These are phyloP conservation scores for Cyphomyrmex costatus DNA, from an alignment of 1,140 invertebrate genomes.

Conservation along the genomic window DNA sequence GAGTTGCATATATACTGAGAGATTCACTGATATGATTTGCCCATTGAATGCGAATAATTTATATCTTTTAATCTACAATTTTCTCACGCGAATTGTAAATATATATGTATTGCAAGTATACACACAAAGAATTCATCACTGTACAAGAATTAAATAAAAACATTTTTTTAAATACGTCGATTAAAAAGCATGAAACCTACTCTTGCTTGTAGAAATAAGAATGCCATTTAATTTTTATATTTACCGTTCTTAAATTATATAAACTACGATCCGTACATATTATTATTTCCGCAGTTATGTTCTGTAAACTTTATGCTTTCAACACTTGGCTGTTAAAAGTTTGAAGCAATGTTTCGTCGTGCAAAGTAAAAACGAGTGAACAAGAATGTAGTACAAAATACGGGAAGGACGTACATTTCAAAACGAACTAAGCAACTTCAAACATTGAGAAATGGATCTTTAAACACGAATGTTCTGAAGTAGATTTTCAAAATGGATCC, in stretches of 20 bases:
- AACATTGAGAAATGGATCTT: conserved; percentile 2
- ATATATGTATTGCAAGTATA: not conserved
- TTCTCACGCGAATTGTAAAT: not conserved
- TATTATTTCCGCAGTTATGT: not conserved
- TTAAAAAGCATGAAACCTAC: not conserved
- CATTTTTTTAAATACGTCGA: not conserved
- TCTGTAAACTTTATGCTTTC: not conserved
- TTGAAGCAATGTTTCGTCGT: not conserved
- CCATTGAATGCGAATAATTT: not conserved
- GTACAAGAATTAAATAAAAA: conserved; percentile 3
- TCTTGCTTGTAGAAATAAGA: not conserved
- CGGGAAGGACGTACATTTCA: not conserved
- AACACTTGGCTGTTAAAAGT: conserved; percentile 8
- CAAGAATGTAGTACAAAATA: not conserved
- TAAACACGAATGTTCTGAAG: not conserved
- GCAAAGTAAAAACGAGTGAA: conserved; percentile 26
- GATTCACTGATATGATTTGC: not conserved
- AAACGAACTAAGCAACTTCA: not conserved
- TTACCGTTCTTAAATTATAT: not conserved
- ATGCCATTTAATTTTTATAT: not conserved
- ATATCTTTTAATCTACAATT: not conserved
- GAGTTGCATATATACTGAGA: not conserved
- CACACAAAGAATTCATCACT: not conserved
- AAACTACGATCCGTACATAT: not conserved
- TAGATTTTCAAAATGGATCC: conserved; percentile 33